These are phyloP conservation scores for Macropodus opercularis DNA, from an alignment of 2,797 vertebrate genomes.

Conservation along the genomic window DNA sequence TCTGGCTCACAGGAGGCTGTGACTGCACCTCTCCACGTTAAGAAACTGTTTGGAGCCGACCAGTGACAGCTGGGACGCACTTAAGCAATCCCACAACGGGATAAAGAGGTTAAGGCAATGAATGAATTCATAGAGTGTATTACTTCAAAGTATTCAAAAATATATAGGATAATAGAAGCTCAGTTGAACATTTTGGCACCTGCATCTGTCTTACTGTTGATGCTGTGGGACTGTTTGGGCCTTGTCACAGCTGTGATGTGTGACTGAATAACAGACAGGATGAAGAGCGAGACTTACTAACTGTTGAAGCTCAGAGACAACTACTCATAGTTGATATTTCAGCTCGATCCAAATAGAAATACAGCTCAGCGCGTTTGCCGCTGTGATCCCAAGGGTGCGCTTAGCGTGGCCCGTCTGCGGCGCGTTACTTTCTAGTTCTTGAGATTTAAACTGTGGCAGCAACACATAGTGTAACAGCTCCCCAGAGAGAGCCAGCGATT, in stretches of 20 bases:
- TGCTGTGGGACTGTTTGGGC: conserved; percentile 32
- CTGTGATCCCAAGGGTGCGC: conserved; percentile 60
- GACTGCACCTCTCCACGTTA: too few species aligned
- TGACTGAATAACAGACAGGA: conserved; percentile 15
- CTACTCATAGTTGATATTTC: conserved; percentile 23
- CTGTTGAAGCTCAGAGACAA: conserved; percentile 18
- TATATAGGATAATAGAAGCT: conserved; percentile 6
- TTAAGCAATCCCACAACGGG: too few species aligned
- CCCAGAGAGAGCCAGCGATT: conserved; percentile 72
- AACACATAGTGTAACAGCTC: conserved; percentile 74
- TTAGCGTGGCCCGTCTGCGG: conserved; percentile 55
- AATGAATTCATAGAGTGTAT: too few species aligned
- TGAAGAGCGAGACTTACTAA: conserved; percentile 20
- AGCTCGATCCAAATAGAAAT: conserved; percentile 42
- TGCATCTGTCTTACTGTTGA: conserved; percentile 35
- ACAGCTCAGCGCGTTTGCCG: conserved; percentile 15
- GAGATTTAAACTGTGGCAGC: conserved; percentile 74
- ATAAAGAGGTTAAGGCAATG: too few species aligned
- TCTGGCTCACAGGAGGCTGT: too few species aligned
- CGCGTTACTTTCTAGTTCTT: conserved; percentile 69
- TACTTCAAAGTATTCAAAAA: too few species aligned
- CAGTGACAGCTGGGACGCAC: too few species aligned
- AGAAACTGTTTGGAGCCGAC: too few species aligned
- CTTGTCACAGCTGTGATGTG: conserved; percentile 18
- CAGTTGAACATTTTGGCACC: conserved; percentile 17